phyloP scores from a whole-genome alignment of 2,113 vertebrate genomes.

The Drymodes brunneopygia region DNA sequence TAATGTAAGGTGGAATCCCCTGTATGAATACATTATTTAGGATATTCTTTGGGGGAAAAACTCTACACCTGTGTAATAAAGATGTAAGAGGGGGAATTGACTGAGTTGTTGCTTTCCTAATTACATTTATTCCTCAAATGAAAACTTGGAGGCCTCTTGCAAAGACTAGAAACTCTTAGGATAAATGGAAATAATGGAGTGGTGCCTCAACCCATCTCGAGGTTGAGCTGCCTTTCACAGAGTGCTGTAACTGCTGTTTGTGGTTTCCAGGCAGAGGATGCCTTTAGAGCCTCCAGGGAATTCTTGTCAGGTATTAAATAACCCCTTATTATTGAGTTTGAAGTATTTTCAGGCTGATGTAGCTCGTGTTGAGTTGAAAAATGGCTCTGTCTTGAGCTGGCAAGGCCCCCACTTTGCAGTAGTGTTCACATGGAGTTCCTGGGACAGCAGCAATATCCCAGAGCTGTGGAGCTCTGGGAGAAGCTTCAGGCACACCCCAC shows the following conservation, averaged over 20 bases:
- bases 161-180: background rate
- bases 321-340: background rate
- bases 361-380: background rate
- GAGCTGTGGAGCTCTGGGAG: fast-evolving
- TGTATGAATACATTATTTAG: background rate
- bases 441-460: background rate
- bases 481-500: fast-evolving
- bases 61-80: background rate
- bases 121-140: background rate
- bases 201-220: background rate
- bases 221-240: background rate
- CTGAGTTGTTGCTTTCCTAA: background rate
- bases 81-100: background rate
- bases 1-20: background rate
- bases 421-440: background rate
- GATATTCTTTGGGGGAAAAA: background rate
- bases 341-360: background rate
- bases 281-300: background rate
- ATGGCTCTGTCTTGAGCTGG: background rate
- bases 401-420: fast-evolving
- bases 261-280: background rate
- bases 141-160: background rate
- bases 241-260: background rate
- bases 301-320: background rate
- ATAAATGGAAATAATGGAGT: background rate